phyloP scores from a whole-genome alignment of 2,113 vertebrate genomes.

The Microtus montanus region DNA sequence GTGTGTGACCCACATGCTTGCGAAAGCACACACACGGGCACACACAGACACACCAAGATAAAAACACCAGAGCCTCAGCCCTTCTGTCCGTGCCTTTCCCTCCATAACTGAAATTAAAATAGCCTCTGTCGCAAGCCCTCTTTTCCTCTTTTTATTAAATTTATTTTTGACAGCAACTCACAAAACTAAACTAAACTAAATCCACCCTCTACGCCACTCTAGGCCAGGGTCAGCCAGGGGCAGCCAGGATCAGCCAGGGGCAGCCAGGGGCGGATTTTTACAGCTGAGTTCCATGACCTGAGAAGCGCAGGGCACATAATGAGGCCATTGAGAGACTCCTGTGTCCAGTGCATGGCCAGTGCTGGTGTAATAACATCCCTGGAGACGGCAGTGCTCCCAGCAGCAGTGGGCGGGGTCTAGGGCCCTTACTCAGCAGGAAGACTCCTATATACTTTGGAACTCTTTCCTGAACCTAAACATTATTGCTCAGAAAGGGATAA shows the following conservation, averaged over 20 bases:
- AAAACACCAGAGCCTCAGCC: slow-evolving; percentile 65
- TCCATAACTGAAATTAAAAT: slow-evolving; percentile 79
- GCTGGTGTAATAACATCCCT: slow-evolving; percentile 82
- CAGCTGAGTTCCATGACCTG: slow-evolving; percentile 85
- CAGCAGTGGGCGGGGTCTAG: slow-evolving; percentile 81
- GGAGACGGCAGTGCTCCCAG: slow-evolving; percentile 82
- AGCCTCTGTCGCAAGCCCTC: slow-evolving; percentile 73
- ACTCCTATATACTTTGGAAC: slow-evolving; percentile 88
- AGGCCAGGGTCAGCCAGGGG: slow-evolving; percentile 86
- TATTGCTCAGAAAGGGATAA: slow-evolving; percentile 87
- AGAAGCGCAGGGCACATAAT: slow-evolving; percentile 83
- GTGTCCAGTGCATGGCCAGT: slow-evolving; percentile 75
- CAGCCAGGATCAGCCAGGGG: slow-evolving; percentile 83
- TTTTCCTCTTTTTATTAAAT: slow-evolving; percentile 82
- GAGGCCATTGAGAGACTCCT: slow-evolving; percentile 84
- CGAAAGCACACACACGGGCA: accelerated
- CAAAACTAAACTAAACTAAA: slow-evolving; percentile 77
- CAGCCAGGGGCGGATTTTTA: slow-evolving; percentile 84
- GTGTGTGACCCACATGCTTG: background rate
- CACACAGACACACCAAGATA: background rate
- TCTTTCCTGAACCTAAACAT: slow-evolving; percentile 88
- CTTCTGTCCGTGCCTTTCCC: slow-evolving; percentile 74
- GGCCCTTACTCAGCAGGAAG: slow-evolving; percentile 88
- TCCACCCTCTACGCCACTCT: slow-evolving; percentile 75
- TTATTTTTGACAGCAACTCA: slow-evolving; percentile 83